phyloP scores from a whole-genome alignment of 2,113 vertebrate genomes.

The Notothenia coriiceps region DNA sequence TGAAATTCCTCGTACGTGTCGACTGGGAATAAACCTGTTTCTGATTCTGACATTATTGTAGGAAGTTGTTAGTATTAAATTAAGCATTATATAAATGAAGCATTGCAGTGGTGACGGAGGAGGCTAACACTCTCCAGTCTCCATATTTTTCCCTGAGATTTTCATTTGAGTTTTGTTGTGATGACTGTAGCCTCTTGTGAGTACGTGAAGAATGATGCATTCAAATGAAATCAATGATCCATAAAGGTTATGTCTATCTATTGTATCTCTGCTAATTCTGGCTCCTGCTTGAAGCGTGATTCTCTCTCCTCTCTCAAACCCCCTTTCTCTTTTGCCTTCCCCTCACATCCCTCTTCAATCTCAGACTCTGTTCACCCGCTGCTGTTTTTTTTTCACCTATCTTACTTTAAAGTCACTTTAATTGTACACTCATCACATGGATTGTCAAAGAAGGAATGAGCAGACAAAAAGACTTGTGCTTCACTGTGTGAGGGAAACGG shows the following conservation, averaged over 20 bases:
- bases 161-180: slow-evolving; percentile 13
- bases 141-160: slow-evolving; percentile 4
- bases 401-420: slow-evolving; percentile 29
- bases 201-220: slow-evolving; percentile 18
- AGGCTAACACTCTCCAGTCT: neutral
- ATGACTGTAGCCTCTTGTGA: slow-evolving; percentile 8
- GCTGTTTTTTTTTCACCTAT: slow-evolving; percentile 13
- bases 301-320: neutral
- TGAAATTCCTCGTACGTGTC: no score
- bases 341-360: neutral
- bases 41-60: neutral
- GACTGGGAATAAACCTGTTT: no score
- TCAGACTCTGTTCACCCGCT: neutral
- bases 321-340: neutral
- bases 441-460: slow-evolving; percentile 31
- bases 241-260: slow-evolving; percentile 37
- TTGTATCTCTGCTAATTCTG: slow-evolving; percentile 22
- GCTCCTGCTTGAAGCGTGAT: slow-evolving; percentile 4
- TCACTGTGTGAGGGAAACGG: slow-evolving; percentile 22
- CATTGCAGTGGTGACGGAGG: neutral
- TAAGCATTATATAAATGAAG: neutral
- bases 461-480: slow-evolving; percentile 32
- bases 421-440: slow-evolving; percentile 39
- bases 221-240: slow-evolving; percentile 45
- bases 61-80: slow-evolving; percentile 1